A percentile compares a stretch with the other conserved stretches of the same genome.
Evolutionary conservation across 2,888 invertebrate species (phyloP).

Genomic region (Saturnia japonica): DNA sequence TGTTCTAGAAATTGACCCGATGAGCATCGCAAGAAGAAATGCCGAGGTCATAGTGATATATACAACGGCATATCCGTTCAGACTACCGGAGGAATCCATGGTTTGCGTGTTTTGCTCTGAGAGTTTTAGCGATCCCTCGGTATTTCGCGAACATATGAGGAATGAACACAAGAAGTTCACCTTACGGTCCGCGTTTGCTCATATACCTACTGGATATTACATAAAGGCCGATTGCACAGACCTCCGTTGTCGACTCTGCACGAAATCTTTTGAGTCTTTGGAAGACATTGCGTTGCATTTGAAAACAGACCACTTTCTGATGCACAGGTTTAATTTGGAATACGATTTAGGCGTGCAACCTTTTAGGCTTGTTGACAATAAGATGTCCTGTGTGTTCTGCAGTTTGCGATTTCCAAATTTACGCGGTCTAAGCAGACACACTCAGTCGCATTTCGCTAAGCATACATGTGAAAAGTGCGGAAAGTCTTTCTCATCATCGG

Average conservation of each 20-base stretch:
- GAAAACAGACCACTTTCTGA: slow-evolving; percentile 38
- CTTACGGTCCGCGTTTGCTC: slow-evolving; percentile 50
- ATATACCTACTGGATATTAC: slow-evolving; percentile 34
- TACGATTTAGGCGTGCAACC: slow-evolving; percentile 28
- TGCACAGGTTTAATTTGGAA: slow-evolving; percentile 26
- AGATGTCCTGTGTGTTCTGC: slow-evolving; percentile 27
- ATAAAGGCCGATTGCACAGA: slow-evolving; percentile 60
- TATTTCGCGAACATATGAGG: slow-evolving; percentile 57
- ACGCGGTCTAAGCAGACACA: slow-evolving; percentile 37
- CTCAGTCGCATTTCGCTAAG: slow-evolving; percentile 35
- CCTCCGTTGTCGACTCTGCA: slow-evolving; percentile 54
- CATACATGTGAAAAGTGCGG: slow-evolving; percentile 37
- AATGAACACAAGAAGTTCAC: slow-evolving; percentile 49
- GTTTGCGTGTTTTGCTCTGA: slow-evolving; percentile 62
- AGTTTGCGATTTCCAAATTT: slow-evolving; percentile 25
- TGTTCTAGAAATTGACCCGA: slow-evolving; percentile 62
- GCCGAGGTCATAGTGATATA: slow-evolving; percentile 58
- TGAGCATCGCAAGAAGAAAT: slow-evolving; percentile 57
- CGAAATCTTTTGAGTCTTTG: slow-evolving; percentile 38
- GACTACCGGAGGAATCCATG: slow-evolving; percentile 53
- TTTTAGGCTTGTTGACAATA: slow-evolving; percentile 26
- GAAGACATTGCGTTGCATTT: slow-evolving; percentile 47
- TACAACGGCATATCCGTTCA: slow-evolving; percentile 61
- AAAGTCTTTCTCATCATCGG: slow-evolving; percentile 24
- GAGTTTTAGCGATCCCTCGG: slow-evolving; percentile 44